Evolutionary conservation across 1,140 invertebrate species (phyloP), one percentile per base, ranked within the genome.

Genomic region (Caenorhabditis inopinata): DNA sequence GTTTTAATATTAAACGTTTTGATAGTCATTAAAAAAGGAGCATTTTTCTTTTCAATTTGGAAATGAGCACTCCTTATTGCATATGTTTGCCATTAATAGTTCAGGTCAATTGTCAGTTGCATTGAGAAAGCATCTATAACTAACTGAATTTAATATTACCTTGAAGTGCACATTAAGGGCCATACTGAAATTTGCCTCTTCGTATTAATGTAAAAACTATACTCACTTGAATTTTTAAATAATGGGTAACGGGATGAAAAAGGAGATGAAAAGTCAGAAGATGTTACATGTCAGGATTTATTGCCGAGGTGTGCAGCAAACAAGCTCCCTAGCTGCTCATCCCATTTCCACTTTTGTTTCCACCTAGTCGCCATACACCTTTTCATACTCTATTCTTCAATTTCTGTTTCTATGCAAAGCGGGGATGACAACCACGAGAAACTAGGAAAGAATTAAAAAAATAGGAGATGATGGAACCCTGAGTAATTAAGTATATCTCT

Each of bases 301-400:
- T 48, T 27, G 47, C 45, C 45, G 3, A 49, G 27, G 47, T 47
- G 74, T 47, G 74, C 23, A 29, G 21, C 47, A 12, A 47, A 18
- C 23, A 23, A 75, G 14, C 45, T n/a, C 25, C 18, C 23, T 4
- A 11, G 3, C 21, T n/a, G 2, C 12, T 9, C 38, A 18, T 74
- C 18, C 25, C 21, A 74, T 74, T 21, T 21, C 68, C 23, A 29
- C 45, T 35, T 49, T 49, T 49, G 74, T 75, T 48, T 47, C 47
- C 74, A 75, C 47, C 47, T 49, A 75, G 42, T 75, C 47, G 74
- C 48, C 74, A 75, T 68, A 68, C 58, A 38, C 58, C 58, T 68
- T 68, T 68, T 68, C 58, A n/a, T 68, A 21, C 32, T 42, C 11
- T 42, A 21, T 68, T 68, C 58, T 68, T 68, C 58, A 68, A 68